Evolutionary conservation across 1,140 invertebrate species (phyloP).

Genomic region (Akabosia matsudoensis): DNA sequence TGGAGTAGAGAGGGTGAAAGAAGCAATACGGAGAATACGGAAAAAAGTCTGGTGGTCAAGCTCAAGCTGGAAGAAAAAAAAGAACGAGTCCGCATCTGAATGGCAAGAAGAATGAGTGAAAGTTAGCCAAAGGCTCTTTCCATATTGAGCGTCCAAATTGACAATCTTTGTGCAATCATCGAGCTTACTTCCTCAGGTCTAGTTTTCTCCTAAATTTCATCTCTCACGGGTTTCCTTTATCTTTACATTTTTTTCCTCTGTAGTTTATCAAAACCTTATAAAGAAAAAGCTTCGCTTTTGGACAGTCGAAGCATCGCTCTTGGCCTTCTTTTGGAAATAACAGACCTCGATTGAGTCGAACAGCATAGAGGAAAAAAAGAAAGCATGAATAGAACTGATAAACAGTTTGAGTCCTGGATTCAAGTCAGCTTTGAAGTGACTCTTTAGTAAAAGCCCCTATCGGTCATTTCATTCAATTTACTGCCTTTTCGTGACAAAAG

Average conservation of each 20-base stretch:
- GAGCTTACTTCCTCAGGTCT: slow-evolving; percentile 10
- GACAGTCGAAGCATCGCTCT: too few relatives aligned
- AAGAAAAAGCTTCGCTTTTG: too few relatives aligned
- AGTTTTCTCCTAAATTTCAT: slow-evolving; percentile 17
- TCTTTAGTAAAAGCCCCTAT: slow-evolving; percentile 32
- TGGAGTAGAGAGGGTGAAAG: background rate
- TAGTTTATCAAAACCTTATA: background rate
- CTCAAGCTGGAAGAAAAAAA: background rate
- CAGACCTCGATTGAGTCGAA: too few relatives aligned
- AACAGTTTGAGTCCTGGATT: slow-evolving; percentile 10
- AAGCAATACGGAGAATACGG: slow-evolving; percentile 10
- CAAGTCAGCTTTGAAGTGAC: slow-evolving; percentile 17
- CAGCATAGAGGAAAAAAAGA: too few relatives aligned
- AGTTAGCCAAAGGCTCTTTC: slow-evolving; percentile 44
- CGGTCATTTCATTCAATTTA: slow-evolving; percentile 46
- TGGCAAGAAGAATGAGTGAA: slow-evolving; percentile 4
- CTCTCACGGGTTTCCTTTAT: background rate
- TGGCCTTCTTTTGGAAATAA: too few relatives aligned
- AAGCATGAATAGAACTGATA: background rate
- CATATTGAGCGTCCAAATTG: slow-evolving; percentile 48
- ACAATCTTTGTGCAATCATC: slow-evolving; percentile 48
- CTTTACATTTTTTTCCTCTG: background rate
- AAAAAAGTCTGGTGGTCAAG: slow-evolving; percentile 12
- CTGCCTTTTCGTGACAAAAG: too few relatives aligned
- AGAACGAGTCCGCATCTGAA: background rate